Base-by-base conservation (phyloP, 2,797 vertebrate genomes). In the Emydoidea blandingii region DNA sequence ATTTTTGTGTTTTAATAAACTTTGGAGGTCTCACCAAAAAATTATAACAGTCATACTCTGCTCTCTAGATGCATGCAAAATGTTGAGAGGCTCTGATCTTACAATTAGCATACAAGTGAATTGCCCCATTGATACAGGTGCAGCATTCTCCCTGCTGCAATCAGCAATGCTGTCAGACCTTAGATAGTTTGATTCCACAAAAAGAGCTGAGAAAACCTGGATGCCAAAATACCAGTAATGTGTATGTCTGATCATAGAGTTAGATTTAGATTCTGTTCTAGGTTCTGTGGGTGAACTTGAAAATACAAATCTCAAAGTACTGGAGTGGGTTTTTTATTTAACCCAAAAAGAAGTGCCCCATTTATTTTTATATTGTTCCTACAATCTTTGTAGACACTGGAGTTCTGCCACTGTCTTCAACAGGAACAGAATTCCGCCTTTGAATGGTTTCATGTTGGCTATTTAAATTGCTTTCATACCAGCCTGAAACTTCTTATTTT, bases 131-230 rank as follows among this genome's bases (percentile, higher is more conserved):
- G n/a, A 57, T 54, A 29, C 34, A 56, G 41, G 6, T 37, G 16
- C 5, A 83, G 16, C 1, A 1, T 81, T 86, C 52, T 83, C 31
- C 31, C 3, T 0, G 1, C 1, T 10, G 12, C 8, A 14, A 57
- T 72, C 50, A 62, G 14, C 41, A 34, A 6, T 37, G 25, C 14
- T 8, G 83, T 84, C n/a, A 72, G 2, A 25, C 6, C 37, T 72
- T 41, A 72, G 19, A 72, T 21, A 41, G 68, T 41, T 72, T 72
- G 68, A 72, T 23, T 72, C 68, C n/a, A 41, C 68, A 41, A 72
- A 68, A 72, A 23, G 10, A 37, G 37, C 19, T 41, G 21, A 72
- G 21, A 41, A 72, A 72, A 41, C 8, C 21, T 62, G 37, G 2
- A 4, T 57, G 21, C 8, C 49, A 56, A 81, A 93, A 65, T 47